phyloP scores from a whole-genome alignment of 2,113 vertebrate genomes.

The Irena cyanogastra region DNA sequence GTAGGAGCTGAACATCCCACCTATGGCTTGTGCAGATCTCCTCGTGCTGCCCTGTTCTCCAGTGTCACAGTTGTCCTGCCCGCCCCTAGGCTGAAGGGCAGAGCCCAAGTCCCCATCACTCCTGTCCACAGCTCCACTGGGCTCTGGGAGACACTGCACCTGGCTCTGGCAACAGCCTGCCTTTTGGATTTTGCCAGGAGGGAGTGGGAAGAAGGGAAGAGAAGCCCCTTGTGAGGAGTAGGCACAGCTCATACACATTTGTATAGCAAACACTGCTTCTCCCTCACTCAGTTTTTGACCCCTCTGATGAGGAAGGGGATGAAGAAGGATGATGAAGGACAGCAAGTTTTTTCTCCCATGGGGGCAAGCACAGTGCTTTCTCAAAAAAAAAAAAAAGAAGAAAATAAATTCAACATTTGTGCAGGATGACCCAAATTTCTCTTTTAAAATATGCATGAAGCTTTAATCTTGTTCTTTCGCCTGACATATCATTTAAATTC shows the following conservation, averaged over 20 bases:
- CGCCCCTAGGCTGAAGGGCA: not conserved
- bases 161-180: not conserved
- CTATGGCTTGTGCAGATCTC: not conserved
- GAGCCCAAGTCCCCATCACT: not conserved
- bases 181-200: not conserved
- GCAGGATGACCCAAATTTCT: constrained; percentile 8
- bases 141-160: accelerated
- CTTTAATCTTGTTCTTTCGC: constrained; percentile 13
- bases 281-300: not conserved
- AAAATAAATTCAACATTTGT: not conserved
- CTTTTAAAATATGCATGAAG: not conserved
- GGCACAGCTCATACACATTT: not conserved
- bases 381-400: not conserved
- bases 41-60: accelerated
- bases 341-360: not conserved
- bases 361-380: not conserved
- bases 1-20: not conserved
- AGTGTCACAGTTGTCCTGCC: accelerated
- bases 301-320: not conserved
- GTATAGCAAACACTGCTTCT: accelerated
- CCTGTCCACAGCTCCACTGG: not conserved
- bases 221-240: not conserved
- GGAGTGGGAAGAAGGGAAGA: not conserved
- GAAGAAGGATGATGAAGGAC: not conserved
- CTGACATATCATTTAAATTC: constrained; percentile 3